Conservation (phyloP, 1,140 invertebrate species). For the Pseudomyrmex gracilis region DNA sequence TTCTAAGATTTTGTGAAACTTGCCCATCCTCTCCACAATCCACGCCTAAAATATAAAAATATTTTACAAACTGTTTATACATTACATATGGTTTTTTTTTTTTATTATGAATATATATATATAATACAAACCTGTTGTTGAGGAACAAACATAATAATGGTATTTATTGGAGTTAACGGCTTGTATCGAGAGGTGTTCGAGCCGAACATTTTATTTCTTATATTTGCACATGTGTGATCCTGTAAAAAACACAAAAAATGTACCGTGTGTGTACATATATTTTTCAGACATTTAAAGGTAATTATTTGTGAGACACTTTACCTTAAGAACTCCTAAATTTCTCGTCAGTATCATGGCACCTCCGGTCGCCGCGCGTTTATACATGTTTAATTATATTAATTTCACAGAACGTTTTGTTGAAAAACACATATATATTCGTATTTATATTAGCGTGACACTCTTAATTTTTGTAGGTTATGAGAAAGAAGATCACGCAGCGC, state of each 20-base stretch:
- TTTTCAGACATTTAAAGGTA: slow-evolving; percentile 1
- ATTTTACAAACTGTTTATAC: too few species aligned
- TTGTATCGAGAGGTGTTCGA: slow-evolving; percentile 84
- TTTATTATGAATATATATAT: not conserved
- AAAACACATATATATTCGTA: slow-evolving; percentile 30
- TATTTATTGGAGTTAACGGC: slow-evolving; percentile 94
- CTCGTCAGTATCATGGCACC: slow-evolving; percentile 65
- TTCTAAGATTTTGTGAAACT: slow-evolving; percentile 96
- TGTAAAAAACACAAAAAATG: slow-evolving; percentile 31
- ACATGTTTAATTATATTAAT: slow-evolving; percentile 45
- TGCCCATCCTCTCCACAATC: slow-evolving; percentile 99
- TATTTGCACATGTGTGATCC: slow-evolving; percentile 64
- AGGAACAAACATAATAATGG: slow-evolving; percentile 98
- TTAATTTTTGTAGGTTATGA: not conserved
- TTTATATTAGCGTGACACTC: not conserved
- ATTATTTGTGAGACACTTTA: slow-evolving; percentile 42
- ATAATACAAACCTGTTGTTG: slow-evolving; percentile 94
- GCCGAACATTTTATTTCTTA: slow-evolving; percentile 63
- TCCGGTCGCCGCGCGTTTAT: slow-evolving; percentile 59
- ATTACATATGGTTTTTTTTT: too few species aligned
- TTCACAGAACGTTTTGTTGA: not conserved
- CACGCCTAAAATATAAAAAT: slow-evolving; percentile 90
- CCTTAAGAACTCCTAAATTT: slow-evolving; percentile 71
- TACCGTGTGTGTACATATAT: not conserved
- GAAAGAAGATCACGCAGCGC: too few species aligned